Evolutionary conservation across 2,888 invertebrate species (phyloP), one percentile per base, ranked within the genome.

Genomic region (Acrobeloides nanus): DNA sequence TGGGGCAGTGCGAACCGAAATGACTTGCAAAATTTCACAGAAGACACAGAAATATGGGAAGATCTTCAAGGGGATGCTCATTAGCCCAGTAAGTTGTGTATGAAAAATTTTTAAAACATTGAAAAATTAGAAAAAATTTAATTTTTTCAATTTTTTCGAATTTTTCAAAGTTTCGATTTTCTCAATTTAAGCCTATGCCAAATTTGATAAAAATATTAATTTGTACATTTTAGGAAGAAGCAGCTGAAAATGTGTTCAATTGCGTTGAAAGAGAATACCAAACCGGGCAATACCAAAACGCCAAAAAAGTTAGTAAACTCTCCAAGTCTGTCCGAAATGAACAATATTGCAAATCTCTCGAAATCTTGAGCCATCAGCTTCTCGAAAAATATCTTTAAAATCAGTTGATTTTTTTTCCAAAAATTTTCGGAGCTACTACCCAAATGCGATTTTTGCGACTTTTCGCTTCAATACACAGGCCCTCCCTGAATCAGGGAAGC

Each of bases 1-100:
- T 12, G 53, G 53, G n/a, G 37, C 32, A 10, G 53, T 57, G 32
- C 12, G 20, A 23, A 50, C 50, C n/a, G 15, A 44, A 20, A 12
- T 38, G 21, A 23, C 10, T 38, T 38, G 25, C n/a, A 20, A 37
- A 17, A 20, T 10, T 38, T 38, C 39, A 21, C 2, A 6, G 41
- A n/a, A n/a, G n/a, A n/a, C n/a, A n/a, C n/a, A n/a, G n/a, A n/a
- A n/a, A n/a, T n/a, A n/a, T n/a, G n/a, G n/a, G n/a, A n/a, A n/a
- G n/a, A n/a, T 44, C 29, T 17, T 44, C 18, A 44, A 40, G 40
- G 37, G n/a, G 31, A 38, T 44, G n/a, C 24, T 44, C 0, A 44
- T 44, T 32, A 8, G 25, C 25, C 45, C 45, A 12, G 38, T 42
- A 6, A 42, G 43, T 38, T 32, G 17, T 18, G 17, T 4, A 1